phyloP scores from a whole-genome alignment of 1,140 invertebrate genomes.

The Megalonaias nervosa region DNA sequence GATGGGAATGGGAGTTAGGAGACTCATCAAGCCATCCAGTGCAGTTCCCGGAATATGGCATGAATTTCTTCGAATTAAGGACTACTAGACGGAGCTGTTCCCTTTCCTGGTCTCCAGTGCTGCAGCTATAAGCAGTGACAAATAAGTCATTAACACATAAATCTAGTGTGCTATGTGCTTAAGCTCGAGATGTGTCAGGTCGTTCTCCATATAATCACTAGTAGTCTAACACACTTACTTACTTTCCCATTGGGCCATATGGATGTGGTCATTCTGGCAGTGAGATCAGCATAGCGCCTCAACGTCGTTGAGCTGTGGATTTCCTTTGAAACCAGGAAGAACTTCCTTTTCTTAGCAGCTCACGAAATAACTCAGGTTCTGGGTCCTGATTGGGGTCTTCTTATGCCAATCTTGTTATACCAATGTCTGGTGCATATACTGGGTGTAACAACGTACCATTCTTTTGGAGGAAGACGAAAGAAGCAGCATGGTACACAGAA shows the following conservation, averaged over 20 bases:
- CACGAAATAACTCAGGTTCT: neutral
- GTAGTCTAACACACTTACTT: slow-evolving; percentile 50
- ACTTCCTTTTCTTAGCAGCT: slow-evolving; percentile 6
- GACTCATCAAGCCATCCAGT: neutral
- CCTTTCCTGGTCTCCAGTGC: slow-evolving; percentile 1
- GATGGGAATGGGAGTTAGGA: neutral
- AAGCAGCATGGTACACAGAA: slow-evolving; percentile 19
- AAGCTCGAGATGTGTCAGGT: neutral
- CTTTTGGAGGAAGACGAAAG: neutral
- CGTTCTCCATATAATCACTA: slow-evolving; percentile 45
- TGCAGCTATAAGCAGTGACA: neutral
- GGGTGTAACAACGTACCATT: slow-evolving; percentile 3
- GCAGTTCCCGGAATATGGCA: slow-evolving; percentile 24
- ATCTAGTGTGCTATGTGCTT: neutral
- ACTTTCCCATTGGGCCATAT: slow-evolving; percentile 14
- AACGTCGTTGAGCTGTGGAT: slow-evolving; percentile 26
- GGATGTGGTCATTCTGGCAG: slow-evolving; percentile 52
- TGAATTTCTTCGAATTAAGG: slow-evolving; percentile 8
- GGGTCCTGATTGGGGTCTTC: neutral
- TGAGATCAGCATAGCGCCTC: slow-evolving; percentile 16
- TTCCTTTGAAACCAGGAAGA: slow-evolving; percentile 34
- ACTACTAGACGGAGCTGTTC: slow-evolving; percentile 32
- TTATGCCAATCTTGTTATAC: neutral
- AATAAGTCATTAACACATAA: neutral
- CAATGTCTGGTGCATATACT: slow-evolving; percentile 5